Evolutionary conservation across 2,113 vertebrate species (phyloP), one percentile per base, ranked within the genome.

Genomic region (Psittacus erithacus): DNA sequence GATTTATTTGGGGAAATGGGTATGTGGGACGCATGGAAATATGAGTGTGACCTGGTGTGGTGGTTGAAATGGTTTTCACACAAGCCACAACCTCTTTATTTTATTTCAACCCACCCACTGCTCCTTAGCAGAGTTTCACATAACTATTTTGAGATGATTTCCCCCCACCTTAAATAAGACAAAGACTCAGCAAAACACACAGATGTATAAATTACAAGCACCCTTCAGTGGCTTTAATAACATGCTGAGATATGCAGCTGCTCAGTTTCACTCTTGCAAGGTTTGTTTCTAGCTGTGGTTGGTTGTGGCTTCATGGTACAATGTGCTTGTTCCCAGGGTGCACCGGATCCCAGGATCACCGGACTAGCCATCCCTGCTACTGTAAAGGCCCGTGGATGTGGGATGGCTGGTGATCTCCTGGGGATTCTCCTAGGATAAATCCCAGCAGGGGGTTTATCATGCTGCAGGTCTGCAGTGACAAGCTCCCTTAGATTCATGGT

Each of bases 41-140:
- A 44, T 0, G 15, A 57, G 44, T 0, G 1, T 53, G 63, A 49
- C 29, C 25, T 17, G 2, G 18, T 27, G 43, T 49, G 47, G 11
- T 11, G 83, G 24, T 67, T 83, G 65, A 73, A 79, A 27, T 47
- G 50, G 31, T 28, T 76, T 82, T 67, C 18, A 10, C 23, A 2
- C 4, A 18, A 60, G 31, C 27, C 12, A 8, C 35, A 25, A 16
- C 19, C 12, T 82, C 19, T 78, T 69, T 28, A 18, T 85, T 62
- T 59, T 49, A 31, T 35, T 83, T 53, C 52, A 88, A 7, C 23
- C 11, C 52, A 50, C 12, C 15, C 3, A 0, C 17, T 64, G 47
- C 27, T 74, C 46, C 74, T 31, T 17, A 50, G 35, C 74, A 25
- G 22, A 31, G 23, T 84, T 60, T 60, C 27, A 18, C 8, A 4